These are phyloP conservation scores for Falco cherrug DNA, from an alignment of 2,797 vertebrate species.

Conservation along the genomic window DNA sequence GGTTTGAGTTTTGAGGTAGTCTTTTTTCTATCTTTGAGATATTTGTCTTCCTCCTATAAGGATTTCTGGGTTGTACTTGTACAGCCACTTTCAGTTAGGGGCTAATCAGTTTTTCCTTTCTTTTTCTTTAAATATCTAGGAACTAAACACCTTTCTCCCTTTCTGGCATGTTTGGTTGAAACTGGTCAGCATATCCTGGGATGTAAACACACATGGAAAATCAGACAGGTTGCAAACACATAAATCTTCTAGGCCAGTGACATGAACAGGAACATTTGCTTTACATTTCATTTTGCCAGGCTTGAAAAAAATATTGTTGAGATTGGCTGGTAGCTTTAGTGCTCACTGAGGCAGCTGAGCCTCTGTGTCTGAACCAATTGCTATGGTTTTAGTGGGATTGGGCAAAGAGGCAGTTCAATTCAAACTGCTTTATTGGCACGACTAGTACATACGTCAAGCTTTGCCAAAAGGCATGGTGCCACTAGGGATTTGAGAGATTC, in stretches of 20 bases:
- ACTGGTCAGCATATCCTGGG: not conserved
- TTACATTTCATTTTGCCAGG: not conserved
- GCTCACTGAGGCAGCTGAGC: not conserved
- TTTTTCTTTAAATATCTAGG: not conserved
- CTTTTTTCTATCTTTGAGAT: not conserved
- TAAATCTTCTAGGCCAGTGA: not conserved
- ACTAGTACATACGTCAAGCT: not conserved
- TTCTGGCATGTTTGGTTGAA: not conserved
- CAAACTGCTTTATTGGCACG: conserved; percentile 36
- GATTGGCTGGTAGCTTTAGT: conserved; percentile 2
- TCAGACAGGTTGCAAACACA: not conserved
- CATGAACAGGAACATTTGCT: not conserved
- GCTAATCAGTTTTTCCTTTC: not conserved
- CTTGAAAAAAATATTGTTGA: not conserved
- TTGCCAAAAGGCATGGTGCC: conserved; percentile 45
- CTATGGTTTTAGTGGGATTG: conserved; percentile 11
- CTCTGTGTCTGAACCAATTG: conserved; percentile 26
- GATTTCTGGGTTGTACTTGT: not conserved
- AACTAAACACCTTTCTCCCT: not conserved
- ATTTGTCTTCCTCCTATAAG: not conserved
- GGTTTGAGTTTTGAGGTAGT: not conserved
- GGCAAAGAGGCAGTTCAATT: conserved; percentile 25
- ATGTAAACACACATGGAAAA: not conserved
- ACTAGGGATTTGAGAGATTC: conserved; percentile 16
- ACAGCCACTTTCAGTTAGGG: not conserved